A percentile compares a stretch with the other conserved stretches of the same genome.
Evolutionary conservation across 2,113 vertebrate species (phyloP).

Genomic region (Tenebrosternarchus preto): DNA sequence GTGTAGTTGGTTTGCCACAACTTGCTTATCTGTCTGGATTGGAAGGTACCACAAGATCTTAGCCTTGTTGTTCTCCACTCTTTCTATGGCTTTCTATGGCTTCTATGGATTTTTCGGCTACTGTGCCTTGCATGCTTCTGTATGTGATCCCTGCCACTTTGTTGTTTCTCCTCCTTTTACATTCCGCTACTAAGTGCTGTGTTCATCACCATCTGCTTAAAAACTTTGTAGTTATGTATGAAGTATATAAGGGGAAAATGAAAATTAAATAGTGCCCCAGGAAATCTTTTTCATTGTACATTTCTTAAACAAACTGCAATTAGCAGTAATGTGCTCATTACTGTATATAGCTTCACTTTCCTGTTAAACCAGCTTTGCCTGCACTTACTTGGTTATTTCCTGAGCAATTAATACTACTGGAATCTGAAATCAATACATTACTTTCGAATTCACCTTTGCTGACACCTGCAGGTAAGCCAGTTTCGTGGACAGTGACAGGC

Average conservation of each 20-base stretch:
- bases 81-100: too few relatives aligned
- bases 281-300: too few relatives aligned
- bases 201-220: too few relatives aligned
- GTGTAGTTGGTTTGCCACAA: too few relatives aligned
- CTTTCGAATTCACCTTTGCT: constrained; percentile 62
- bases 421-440: constrained; percentile 59
- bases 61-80: too few relatives aligned
- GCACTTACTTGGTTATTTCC: constrained; percentile 32
- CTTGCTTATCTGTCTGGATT: too few relatives aligned
- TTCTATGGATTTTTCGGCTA: too few relatives aligned
- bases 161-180: too few relatives aligned
- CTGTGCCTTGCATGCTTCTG: too few relatives aligned
- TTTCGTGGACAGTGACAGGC: constrained; percentile 56
- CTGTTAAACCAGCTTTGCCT: not conserved
- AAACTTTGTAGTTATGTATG: not conserved
- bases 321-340: not conserved
- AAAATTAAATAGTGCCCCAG: not conserved
- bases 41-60: too few relatives aligned
- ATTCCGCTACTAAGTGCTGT: too few relatives aligned
- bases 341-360: not conserved
- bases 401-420: constrained; percentile 54
- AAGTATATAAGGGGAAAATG: constrained; percentile 1
- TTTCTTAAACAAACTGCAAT: not conserved
- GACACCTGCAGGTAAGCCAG: constrained; percentile 52
- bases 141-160: too few relatives aligned